Evolutionary conservation across 1,140 invertebrate species (phyloP), one percentile per base, ranked within the genome.

Genomic region (Mycetomoellerius zeteki): DNA sequence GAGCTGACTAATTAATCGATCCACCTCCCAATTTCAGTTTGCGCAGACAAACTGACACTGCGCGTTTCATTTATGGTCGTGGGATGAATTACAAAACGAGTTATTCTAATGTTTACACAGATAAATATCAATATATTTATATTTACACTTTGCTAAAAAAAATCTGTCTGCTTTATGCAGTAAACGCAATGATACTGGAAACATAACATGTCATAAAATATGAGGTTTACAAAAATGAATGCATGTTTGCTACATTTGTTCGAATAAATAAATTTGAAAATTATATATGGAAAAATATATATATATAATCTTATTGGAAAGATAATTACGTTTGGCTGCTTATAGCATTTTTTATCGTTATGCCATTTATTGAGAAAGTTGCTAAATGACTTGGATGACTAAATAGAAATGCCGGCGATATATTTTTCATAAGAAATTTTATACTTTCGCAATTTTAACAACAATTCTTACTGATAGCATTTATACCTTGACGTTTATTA

Each of bases 401-500:
- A 30, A n/a, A 33, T n/a, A 10, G 0, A 43, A 33, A 62, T n/a
- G 21, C 0, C 16, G 4, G 4, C 16, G 37, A 43, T 56, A 24
- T 4, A 76, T 43, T 7, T 47, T 27, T 64, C 10, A 5, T 21
- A 5, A 33, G 14, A 16, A 16, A 47, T 43, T 43, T 0, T 7
- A n/a, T 72, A 27, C 12, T 30, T 12, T 43, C 10, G 21, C 33
- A 24, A 24, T 7, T 16, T 71, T 24, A 19, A 27, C 24, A 27
- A 43, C 10, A 33, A 56, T n/a, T 14, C 2, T 58, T 37, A 30
- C 6, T 50, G 16, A 73, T 19, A 19, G 24, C 19, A 12, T 54
- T 56, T 37, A 24, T 52, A 21, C 2, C 16, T 8, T 21, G 14
- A 8, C 8, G 12, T 75, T n/a, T 54, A 86, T 96, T 96, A 10